Base-by-base conservation (phyloP, 2,797 vertebrate genomes). In the Ceryle rudis region DNA sequence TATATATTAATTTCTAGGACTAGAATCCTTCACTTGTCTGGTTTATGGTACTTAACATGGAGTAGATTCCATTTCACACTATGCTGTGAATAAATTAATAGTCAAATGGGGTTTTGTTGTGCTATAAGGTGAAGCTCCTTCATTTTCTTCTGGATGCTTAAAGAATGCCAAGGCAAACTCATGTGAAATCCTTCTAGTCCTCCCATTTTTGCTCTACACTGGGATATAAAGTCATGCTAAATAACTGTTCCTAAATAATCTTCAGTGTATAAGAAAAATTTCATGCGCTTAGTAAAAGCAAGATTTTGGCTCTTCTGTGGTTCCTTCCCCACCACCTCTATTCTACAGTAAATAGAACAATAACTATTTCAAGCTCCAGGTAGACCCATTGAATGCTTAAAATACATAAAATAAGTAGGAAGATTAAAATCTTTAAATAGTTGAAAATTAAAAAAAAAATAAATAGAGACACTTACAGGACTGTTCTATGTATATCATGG, bases 51-150 rank as follows among this genome's bases (percentile, higher is more conserved):
- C 14, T 55, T 69, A 86, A 46, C 8, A 9, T 65, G 54, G 18
- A 62, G n/a, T 25, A 55, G 14, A 14, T 64, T 91, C 4, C 14
- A 10, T 79, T 93, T 86, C 41, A 31, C 37, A 42, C 8, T 52
- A 18, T 0, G 0, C 11, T 61, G 20, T 42, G 41, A 65, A 80
- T 1, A 1, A 75, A 52, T 33, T 12, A 20, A 52, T 81, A 69
- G 18, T 57, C 58, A 10, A 0, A 1, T 29, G 17, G 14, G 14
- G 3, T 49, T 84, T 73, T 61, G 10, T 37, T 81, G 61, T 61
- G 46, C 31, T 70, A 2, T 10, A 41, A 60, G 25, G 15, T 73
- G 51, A 46, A 88, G 33, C 17, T 77, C 21, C 25, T 33, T 60
- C 5, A 10, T 80, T 87, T 83, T 90, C 12, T 39, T 42, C 13